Evolutionary conservation across 2,113 vertebrate genomes (phyloP), one percentile per base, ranked within the genome.

Genomic region (Semnornis frantzii): DNA sequence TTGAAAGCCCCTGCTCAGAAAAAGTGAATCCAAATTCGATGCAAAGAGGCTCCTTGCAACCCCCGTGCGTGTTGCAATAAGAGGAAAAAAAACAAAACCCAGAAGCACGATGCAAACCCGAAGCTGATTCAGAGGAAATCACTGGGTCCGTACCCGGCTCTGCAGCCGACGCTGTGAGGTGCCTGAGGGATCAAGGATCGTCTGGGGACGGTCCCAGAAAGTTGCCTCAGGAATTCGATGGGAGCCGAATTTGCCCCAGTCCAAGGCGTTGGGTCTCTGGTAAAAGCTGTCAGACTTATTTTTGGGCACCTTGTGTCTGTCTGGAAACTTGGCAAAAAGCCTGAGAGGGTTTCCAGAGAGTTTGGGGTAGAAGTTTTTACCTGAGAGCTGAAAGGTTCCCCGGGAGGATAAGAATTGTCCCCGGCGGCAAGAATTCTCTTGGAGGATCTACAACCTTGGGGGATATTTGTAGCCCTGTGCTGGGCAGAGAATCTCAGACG

Each of bases 141-240:
- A 5, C 11, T 0, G n/a, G 15, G 4, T 11, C 1, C 1, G 11
- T 13, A 9, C 2, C 12, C 6, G 2, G 66, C 7, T 11, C 75
- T 1, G 2, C 4, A 62, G 14, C 7, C 1, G 2, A 30, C 20
- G 5, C 37, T 14, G 7, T 3, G 60, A 44, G n/a, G 30, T 24
- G 66, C 15, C 0, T 6, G 31, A 81, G 71, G 65, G 70, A 82
- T 16, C 20, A 25, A 8, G 12, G 23, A 31, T 6, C 0, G 0
- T 8, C 27, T 28, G 30, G 44, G 50, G 20, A 50, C 0, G 3
- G 18, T 50, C 10, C 44, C 44, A 18, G 44, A 46, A 20, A 25
- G 44, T 13, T 46, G 6, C 39, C n/a, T 39, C 42, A 8, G 44
- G 71, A 18, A 16, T 24, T 24, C 0, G 3, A 20, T 46, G 14